These are phyloP conservation scores for Lemur catta DNA, from an alignment of 2,797 vertebrate species.

Conservation along the genomic window DNA sequence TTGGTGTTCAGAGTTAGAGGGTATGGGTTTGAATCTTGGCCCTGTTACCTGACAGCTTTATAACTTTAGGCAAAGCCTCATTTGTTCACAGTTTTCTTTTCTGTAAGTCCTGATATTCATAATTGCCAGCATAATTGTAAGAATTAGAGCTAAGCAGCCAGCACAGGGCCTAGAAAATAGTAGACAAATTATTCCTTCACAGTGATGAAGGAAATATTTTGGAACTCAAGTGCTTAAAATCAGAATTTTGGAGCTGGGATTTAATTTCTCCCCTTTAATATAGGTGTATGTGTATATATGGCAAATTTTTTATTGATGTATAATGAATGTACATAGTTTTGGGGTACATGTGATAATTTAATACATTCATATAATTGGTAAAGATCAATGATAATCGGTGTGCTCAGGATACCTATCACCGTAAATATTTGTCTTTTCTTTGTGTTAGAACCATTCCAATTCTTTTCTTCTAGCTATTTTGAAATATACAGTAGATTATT, in stretches of 20 bases:
- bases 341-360: not conserved
- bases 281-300: not conserved
- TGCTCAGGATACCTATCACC: not conserved
- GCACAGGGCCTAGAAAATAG: not conserved
- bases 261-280: not conserved
- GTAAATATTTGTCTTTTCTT: not conserved
- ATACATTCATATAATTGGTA: not conserved
- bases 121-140: not conserved
- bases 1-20: not conserved
- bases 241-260: conserved; percentile 24
- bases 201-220: not conserved
- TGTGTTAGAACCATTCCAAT: not conserved
- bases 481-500: not conserved
- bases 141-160: not conserved
- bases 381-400: not conserved
- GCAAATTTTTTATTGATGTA: not conserved
- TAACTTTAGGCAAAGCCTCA: not conserved
- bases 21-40: not conserved
- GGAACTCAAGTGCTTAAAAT: not conserved
- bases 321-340: not conserved
- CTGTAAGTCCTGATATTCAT: not conserved
- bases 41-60: not conserved
- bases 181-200: not conserved
- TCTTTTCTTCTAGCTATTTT: not conserved
- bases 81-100: not conserved